Evolutionary conservation across 2,888 invertebrate genomes (phyloP).

Genomic region (Electrophaes corylata): DNA sequence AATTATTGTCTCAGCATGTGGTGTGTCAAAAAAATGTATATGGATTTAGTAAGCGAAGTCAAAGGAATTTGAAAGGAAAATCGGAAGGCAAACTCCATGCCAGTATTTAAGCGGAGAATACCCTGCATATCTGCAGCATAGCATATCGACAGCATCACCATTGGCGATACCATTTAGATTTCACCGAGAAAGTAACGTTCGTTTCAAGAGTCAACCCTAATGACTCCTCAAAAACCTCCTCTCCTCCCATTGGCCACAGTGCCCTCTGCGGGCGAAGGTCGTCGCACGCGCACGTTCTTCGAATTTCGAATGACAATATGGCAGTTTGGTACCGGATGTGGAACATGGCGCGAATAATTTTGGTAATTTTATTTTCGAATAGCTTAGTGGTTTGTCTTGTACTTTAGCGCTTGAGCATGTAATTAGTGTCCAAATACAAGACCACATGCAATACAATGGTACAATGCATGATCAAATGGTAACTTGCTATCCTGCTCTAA

Average conservation of each 20-base stretch:
- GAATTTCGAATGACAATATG: slow-evolving; percentile 65
- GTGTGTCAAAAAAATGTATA: background rate
- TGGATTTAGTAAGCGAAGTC: background rate
- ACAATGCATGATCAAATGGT: background rate
- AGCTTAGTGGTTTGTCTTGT: slow-evolving; percentile 27
- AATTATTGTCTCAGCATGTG: too few relatives aligned
- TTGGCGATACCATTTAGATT: too few relatives aligned
- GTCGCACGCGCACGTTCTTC: slow-evolving; percentile 61
- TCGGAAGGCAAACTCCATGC: background rate
- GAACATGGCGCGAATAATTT: slow-evolving; percentile 51
- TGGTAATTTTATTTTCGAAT: slow-evolving; percentile 43
- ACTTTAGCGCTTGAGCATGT: slow-evolving; percentile 17
- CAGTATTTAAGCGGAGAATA: background rate
- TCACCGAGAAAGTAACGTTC: background rate
- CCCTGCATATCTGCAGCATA: background rate
- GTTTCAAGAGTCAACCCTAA: slow-evolving; percentile 43
- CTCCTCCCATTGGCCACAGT: slow-evolving; percentile 40
- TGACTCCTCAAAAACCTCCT: slow-evolving; percentile 39
- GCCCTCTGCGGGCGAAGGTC: slow-evolving; percentile 65
- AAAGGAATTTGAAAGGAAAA: background rate
- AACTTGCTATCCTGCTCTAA: background rate
- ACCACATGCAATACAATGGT: too few relatives aligned
- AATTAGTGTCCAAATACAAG: background rate
- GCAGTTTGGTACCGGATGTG: slow-evolving; percentile 63
- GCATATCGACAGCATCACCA: too few relatives aligned